Evolutionary conservation across 2,797 vertebrate genomes (phyloP), one percentile per base, ranked within the genome.

Genomic region (Falco columbarius): DNA sequence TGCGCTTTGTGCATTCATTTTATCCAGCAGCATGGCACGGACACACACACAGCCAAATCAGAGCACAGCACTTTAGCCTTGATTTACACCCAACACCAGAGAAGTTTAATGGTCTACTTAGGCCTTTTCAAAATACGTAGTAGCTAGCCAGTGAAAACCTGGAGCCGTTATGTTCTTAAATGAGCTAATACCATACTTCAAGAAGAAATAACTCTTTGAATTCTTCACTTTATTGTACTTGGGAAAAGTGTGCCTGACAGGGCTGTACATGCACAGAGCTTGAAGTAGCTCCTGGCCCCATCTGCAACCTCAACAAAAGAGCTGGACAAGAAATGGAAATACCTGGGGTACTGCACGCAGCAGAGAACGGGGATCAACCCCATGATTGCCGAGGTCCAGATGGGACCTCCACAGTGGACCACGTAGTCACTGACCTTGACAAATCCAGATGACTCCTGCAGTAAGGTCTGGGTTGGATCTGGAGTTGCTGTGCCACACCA

Each of bases 391-490:
- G 32, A 42, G 30, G 21, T 51, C 32, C 42, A 19, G 14, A 4
- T 3, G 40, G 58, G 14, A 10, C 7, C 29, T 49, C 72, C 16
- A 3, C 26, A 2, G 0, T 15, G 56, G 15, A 9, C 6, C 29
- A 12, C 0, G 0, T 2, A 55, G 23, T 15, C 82, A 61, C 21
- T 13, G 12, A n/a, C 38, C 23, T 27, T 1, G 27, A 12, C 15
- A 54, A 30, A 36, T 26, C 13, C 1, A 11, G 62, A 47, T 44
- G 18, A 9, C 3, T 2, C 44, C 6, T 1, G 14, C 52, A 30
- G 10, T 5, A 27, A 58, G 14, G 63, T 42, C 51, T 46, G 21
- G 36, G 42, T 0, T 72, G 81, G 59, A 9, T 14, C 14, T 73
- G 81, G 36, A 55, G 27, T 5, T 23, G 42, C 23, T 58, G 51